Conservation (phyloP, 1,140 invertebrate species). For the Agrypnia vestita region DNA sequence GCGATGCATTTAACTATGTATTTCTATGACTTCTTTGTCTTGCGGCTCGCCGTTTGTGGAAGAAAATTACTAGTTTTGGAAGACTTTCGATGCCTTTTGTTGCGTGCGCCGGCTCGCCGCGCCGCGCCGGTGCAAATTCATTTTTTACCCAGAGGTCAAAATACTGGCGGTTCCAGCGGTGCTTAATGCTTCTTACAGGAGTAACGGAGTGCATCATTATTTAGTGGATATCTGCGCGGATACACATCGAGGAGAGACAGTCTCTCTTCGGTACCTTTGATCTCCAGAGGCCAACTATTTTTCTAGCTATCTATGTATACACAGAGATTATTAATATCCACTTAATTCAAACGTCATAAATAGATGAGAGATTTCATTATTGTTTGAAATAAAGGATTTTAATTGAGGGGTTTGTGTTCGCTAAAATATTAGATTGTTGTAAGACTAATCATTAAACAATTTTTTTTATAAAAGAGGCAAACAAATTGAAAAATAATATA, state of each 20-base stretch:
- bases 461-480: no score
- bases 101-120: slow-evolving; percentile 39
- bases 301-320: no score
- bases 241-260: background rate
- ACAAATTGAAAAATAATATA: no score
- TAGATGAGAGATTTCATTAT: no score
- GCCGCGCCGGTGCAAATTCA: slow-evolving; percentile 37
- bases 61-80: slow-evolving; percentile 15
- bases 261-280: slow-evolving; percentile 6
- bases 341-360: no score
- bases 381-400: no score
- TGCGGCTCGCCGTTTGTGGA: slow-evolving; percentile 5
- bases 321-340: no score
- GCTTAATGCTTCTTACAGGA: slow-evolving; percentile 25
- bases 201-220: slow-evolving; percentile 34
- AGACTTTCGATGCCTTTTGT: slow-evolving; percentile 33
- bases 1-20: slow-evolving; percentile 37
- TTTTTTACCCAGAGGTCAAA: slow-evolving; percentile 46
- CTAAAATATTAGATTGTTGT: no score
- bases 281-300: background rate
- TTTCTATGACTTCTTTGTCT: slow-evolving; percentile 35
- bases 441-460: no score
- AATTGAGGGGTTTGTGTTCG: no score
- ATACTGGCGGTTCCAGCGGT: slow-evolving; percentile 12
- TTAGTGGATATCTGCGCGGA: background rate